Conservation (phyloP, 2,797 vertebrate genomes). For the Poecilia velifera region DNA sequence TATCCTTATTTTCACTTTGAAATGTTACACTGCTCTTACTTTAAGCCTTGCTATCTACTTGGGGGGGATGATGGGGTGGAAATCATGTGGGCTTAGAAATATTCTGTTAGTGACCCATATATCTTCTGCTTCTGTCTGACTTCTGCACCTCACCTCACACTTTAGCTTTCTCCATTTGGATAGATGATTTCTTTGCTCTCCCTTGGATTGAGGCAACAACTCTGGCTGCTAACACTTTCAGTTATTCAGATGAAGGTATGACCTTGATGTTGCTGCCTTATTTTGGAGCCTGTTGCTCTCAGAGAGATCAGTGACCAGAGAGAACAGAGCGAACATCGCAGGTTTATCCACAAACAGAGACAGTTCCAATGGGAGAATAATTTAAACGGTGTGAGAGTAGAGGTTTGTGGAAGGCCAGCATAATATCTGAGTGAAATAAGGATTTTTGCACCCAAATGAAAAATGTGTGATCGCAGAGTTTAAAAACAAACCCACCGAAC, state of each 20-base stretch:
- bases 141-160: not conserved
- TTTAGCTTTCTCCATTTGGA: not conserved
- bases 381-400: not conserved
- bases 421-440: not conserved
- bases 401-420: not conserved
- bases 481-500: not conserved
- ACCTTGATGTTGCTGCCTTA: not conserved
- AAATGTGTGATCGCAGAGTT: not conserved
- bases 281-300: not conserved
- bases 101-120: not conserved
- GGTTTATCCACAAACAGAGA: not conserved
- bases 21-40: not conserved
- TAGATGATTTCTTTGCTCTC: not conserved
- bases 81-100: not conserved
- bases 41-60: not conserved
- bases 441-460: not conserved
- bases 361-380: not conserved
- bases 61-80: not conserved
- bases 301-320: not conserved
- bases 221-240: not conserved
- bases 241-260: not conserved
- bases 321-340: not conserved
- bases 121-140: not conserved
- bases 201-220: not conserved
- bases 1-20: not conserved